A percentile compares a stretch with the other conserved stretches of the same genome.
These are phyloP conservation scores for Apodemus sylvaticus DNA, from an alignment of 2,113 vertebrate genomes.

Conservation along the genomic window DNA sequence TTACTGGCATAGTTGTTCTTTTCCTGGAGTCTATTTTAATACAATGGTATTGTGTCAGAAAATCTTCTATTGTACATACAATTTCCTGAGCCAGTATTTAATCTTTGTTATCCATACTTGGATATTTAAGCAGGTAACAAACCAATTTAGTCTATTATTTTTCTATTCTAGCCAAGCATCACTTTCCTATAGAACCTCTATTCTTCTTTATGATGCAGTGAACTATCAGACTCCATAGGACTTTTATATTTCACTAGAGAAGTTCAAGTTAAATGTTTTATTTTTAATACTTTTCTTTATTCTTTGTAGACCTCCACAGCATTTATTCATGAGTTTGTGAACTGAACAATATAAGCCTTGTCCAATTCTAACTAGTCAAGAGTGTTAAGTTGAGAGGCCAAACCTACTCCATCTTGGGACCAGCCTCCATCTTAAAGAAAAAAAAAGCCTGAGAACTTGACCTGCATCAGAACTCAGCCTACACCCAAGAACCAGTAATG, in stretches of 20 bases:
- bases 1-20: background rate
- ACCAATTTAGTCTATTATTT: background rate
- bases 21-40: background rate
- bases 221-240: background rate
- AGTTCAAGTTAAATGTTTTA: background rate
- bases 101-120: background rate
- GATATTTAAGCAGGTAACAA: background rate
- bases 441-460: no score
- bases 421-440: no score
- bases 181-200: background rate
- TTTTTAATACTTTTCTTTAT: background rate
- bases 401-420: no score
- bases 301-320: background rate
- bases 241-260: conserved; percentile 22
- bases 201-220: background rate
- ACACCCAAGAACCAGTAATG: no score
- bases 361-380: background rate
- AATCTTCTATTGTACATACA: background rate
- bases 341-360: background rate
- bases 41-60: background rate
- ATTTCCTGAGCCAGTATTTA: background rate
- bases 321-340: conserved; percentile 28
- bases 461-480: no score
- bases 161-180: background rate
- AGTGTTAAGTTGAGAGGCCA: background rate